Evolutionary conservation across 2,888 invertebrate species (phyloP).

Genomic region (Plusia festucae): DNA sequence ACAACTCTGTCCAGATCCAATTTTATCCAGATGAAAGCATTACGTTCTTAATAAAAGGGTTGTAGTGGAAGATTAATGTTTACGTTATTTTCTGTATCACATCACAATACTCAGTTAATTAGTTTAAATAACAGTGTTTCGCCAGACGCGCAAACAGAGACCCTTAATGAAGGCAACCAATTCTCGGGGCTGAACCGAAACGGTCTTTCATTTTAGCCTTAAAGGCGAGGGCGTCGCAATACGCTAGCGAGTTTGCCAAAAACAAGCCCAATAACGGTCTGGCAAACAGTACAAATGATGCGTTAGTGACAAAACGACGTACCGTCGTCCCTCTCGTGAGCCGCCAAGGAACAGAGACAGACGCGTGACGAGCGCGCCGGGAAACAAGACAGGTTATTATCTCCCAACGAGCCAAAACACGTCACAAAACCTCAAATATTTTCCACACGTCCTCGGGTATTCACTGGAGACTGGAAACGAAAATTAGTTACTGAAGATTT

Average conservation of each 20-base stretch:
- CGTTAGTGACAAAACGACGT: conserved; percentile 85
- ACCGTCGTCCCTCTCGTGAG: conserved; percentile 69
- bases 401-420: conserved; percentile 82
- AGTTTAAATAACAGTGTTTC: conserved; percentile 85
- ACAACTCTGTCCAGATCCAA: conserved; percentile 50
- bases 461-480: conserved; percentile 86
- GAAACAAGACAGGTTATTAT: conserved; percentile 88
- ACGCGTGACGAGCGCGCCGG: conserved; percentile 80
- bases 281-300: conserved; percentile 87
- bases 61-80: conserved; percentile 72
- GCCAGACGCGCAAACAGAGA: conserved; percentile 87
- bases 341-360: conserved; percentile 65
- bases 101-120: conserved; percentile 85
- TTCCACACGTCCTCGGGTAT: conserved; percentile 88
- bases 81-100: conserved; percentile 79
- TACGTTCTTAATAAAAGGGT: conserved; percentile 61
- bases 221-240: conserved; percentile 80
- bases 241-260: conserved; percentile 84
- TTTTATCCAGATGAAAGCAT: conserved; percentile 65
- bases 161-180: conserved; percentile 86
- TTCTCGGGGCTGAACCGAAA: conserved; percentile 79
- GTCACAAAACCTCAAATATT: conserved; percentile 84
- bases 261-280: conserved; percentile 87
- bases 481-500: conserved; percentile 88
- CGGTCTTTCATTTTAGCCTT: conserved; percentile 82